phyloP scores from a whole-genome alignment of 2,888 invertebrate genomes.

The Nemotelus pantherinus region DNA sequence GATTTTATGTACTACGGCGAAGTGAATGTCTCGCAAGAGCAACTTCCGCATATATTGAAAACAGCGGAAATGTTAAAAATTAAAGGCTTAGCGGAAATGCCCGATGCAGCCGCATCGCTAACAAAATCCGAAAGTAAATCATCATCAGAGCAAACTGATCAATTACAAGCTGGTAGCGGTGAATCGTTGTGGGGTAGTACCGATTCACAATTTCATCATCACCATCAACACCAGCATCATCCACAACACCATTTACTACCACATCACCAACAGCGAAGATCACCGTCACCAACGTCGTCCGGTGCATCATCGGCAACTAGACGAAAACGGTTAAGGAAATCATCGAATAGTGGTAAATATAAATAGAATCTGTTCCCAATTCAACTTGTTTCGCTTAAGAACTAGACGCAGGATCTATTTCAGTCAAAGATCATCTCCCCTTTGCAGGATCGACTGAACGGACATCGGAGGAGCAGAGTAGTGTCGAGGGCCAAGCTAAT shows the following conservation, averaged over 20 bases:
- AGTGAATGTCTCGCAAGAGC: conserved; percentile 90
- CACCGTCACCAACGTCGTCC: conserved; percentile 69
- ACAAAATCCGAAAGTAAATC: conserved; percentile 75
- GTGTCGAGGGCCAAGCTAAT: conserved; percentile 61
- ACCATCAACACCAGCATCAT: conserved; percentile 68
- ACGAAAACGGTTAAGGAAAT: conserved; percentile 71
- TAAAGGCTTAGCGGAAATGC: conserved; percentile 89
- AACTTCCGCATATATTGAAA: conserved; percentile 80
- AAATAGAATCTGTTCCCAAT: neutral
- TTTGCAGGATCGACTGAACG: conserved; percentile 67
- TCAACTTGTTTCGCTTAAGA: too few relatives aligned
- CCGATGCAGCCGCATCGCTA: conserved; percentile 78
- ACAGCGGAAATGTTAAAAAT: conserved; percentile 89
- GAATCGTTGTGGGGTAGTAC: conserved; percentile 69
- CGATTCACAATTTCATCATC: conserved; percentile 68
- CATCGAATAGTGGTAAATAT: conserved; percentile 69
- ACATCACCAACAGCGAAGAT: conserved; percentile 71
- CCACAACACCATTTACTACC: conserved; percentile 69
- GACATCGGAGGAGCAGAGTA: conserved; percentile 66
- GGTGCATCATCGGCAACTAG: conserved; percentile 75
- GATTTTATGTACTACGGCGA: conserved; percentile 94
- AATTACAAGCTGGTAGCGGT: conserved; percentile 65
- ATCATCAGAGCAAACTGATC: conserved; percentile 64
- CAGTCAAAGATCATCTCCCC: neutral
- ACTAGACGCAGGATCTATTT: too few relatives aligned